Evolutionary conservation across 2,888 invertebrate species (phyloP), one percentile per base, ranked within the genome.

Genomic region (Cynaeus angustus): DNA sequence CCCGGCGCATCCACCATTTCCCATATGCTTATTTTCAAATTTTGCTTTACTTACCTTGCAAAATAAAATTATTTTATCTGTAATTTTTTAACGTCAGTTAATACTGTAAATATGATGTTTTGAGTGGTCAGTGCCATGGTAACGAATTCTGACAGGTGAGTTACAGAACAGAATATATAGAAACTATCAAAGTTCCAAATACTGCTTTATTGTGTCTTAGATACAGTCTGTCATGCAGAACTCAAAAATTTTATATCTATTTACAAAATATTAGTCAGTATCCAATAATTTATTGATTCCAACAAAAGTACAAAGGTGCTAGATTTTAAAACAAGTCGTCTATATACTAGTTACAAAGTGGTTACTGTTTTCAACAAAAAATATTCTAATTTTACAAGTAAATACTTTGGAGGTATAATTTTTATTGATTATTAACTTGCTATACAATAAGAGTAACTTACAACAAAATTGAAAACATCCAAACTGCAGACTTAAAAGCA

Each of bases 171-270:
- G n/a, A n/a, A n/a, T n/a, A n/a, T n/a, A n/a, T 21, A 21, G 4
- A 21, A 21, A 21, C 21, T 3, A 21, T 3, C 21, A 21, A 21
- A 21, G 4, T 21, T 21, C 21, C 12, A 45, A 13, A 12, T 59
- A 26, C 45, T 8, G 26, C 3, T 64, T 62, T 67, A 67, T 59
- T 50, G 16, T 43, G 21, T 21, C 5, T 50, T 67, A 59, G 53
- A 62, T 68, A 68, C 68, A 68, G 55, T 65, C 65, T 45, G 55
- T 61, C 61, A 68, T 68, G 68, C 68, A 68, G 43, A 59, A 55
- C 37, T 68, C 21, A 62, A 21, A 68, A 68, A 16, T 59, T 52
- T 21, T 21, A 21, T 21, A 21, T 21, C 21, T 21, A 21, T 21
- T 21, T 21, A 21, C 21, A 21, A 21, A 21, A 21, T 21, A 3